Percentiles rank a stretch among this genome's conserved stretches.
phyloP scores from a whole-genome alignment of 30 jellyfish, hydroid and myxozoan genomes.

The Nemopilema nomurai region DNA sequence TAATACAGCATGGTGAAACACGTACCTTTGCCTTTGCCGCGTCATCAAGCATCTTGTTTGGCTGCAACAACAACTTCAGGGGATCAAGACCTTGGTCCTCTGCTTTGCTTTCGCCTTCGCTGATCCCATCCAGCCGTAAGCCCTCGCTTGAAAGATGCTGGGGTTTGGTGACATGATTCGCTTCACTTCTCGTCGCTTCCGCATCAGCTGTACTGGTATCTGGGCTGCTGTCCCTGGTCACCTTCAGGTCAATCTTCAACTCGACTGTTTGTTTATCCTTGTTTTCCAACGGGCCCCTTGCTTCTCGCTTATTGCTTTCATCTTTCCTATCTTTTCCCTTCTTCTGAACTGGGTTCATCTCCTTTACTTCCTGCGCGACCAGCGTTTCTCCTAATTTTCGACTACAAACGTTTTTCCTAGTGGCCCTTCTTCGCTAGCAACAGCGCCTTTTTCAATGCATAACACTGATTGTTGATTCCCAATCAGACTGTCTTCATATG shows the following conservation, averaged over 20 bases:
- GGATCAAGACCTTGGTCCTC: conserved; percentile 7
- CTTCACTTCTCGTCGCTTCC: not conserved
- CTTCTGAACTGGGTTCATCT: not conserved
- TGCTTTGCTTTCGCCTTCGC: conserved; percentile 19
- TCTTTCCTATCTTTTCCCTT: not conserved
- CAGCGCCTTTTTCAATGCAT: not conserved
- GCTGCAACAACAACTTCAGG: conserved; percentile 27
- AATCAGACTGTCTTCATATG: not conserved
- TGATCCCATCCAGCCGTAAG: conserved; percentile 40
- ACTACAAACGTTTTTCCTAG: not conserved
- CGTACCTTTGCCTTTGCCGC: conserved; percentile 18
- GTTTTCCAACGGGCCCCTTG: not conserved
- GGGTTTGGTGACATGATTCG: not conserved
- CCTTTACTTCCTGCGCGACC: not conserved
- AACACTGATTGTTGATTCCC: not conserved
- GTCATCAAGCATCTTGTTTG: not conserved
- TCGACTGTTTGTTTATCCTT: conserved; percentile 42
- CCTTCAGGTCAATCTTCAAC: conserved; percentile 39
- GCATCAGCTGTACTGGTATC: conserved; percentile 10
- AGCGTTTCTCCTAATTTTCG: not conserved
- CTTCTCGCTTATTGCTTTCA: not conserved
- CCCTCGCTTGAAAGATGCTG: not conserved
- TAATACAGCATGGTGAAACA: too few species aligned
- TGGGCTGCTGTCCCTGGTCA: conserved; percentile 29
- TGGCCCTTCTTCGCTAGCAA: not conserved